These are phyloP conservation scores for Cuculus canorus DNA, from an alignment of 2,797 vertebrate species.

Conservation along the genomic window DNA sequence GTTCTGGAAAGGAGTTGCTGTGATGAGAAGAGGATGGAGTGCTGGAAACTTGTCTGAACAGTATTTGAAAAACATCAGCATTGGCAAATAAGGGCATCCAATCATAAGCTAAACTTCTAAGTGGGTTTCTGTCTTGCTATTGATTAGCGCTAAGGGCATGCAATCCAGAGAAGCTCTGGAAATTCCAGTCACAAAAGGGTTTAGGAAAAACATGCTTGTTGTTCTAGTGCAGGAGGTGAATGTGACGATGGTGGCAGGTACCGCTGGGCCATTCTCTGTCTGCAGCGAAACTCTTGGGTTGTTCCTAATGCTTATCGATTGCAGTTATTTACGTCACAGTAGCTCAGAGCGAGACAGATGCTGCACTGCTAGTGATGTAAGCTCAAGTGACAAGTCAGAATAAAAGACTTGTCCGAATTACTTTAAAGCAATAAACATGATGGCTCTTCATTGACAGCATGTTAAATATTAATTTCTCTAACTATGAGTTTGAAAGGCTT, in stretches of 20 bases:
- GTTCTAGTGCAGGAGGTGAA: neutral
- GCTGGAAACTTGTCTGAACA: neutral
- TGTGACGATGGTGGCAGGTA: neutral
- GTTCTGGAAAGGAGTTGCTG: neutral
- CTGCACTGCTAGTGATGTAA: neutral
- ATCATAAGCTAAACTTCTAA: neutral
- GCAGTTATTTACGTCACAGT: neutral
- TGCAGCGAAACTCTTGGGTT: neutral
- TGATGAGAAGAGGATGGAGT: neutral
- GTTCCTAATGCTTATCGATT: neutral
- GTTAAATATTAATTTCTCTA: constrained; percentile 39
- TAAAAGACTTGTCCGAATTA: neutral
- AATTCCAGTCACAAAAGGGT: neutral
- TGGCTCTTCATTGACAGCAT: constrained; percentile 10
- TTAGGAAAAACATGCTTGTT: neutral
- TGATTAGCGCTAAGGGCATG: neutral
- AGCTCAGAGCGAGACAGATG: neutral
- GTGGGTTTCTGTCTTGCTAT: neutral
- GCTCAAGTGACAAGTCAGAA: constrained; percentile 39
- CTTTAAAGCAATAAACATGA: constrained; percentile 16
- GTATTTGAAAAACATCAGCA: neutral
- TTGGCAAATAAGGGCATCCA: neutral
- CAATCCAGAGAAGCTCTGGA: neutral
- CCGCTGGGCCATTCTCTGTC: neutral
- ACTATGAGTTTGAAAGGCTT: neutral